phyloP scores from a whole-genome alignment of 64 coral and sea anemone species.

The Pachyseris speciosa region DNA sequence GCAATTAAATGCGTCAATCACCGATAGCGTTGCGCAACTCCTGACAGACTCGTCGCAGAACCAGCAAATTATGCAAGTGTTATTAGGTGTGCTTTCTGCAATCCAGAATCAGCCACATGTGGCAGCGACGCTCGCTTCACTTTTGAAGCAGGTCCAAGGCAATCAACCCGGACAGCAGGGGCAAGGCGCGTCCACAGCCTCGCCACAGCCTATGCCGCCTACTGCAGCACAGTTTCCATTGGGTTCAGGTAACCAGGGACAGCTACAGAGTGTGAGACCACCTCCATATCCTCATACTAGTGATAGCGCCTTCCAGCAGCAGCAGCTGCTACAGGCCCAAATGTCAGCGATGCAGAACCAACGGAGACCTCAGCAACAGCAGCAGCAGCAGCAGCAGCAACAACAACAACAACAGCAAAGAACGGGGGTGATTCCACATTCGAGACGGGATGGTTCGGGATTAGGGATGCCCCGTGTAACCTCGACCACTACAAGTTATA shows the following conservation, averaged over 20 bases:
- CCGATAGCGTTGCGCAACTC: not conserved
- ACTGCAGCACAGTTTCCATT: not conserved
- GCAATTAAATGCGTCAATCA: not conserved
- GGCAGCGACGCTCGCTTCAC: constrained; percentile 24
- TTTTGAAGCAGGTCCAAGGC: constrained; percentile 59
- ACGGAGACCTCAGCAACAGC: not conserved
- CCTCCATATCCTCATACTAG: not conserved
- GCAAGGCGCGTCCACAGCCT: not conserved
- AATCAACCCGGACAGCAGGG: not conserved
- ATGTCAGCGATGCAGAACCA: not conserved
- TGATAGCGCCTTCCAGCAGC: not conserved
- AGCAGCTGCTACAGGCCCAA: not conserved
- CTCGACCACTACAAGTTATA: constrained; percentile 29
- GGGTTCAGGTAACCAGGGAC: not conserved
- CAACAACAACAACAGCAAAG: constrained; percentile 3
- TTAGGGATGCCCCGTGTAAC: constrained; percentile 24
- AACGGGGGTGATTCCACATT: not conserved
- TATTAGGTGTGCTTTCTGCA: constrained; percentile 30
- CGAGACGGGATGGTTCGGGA: not conserved
- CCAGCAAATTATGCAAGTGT: constrained; percentile 52
- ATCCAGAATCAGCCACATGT: constrained; percentile 62
- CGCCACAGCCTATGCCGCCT: not conserved
- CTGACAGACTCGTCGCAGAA: constrained; percentile 63
- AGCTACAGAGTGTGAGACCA: not conserved
- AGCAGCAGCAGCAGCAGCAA: not conserved